phyloP scores from a whole-genome alignment of 2,888 invertebrate species.

The Idaea biselata region DNA sequence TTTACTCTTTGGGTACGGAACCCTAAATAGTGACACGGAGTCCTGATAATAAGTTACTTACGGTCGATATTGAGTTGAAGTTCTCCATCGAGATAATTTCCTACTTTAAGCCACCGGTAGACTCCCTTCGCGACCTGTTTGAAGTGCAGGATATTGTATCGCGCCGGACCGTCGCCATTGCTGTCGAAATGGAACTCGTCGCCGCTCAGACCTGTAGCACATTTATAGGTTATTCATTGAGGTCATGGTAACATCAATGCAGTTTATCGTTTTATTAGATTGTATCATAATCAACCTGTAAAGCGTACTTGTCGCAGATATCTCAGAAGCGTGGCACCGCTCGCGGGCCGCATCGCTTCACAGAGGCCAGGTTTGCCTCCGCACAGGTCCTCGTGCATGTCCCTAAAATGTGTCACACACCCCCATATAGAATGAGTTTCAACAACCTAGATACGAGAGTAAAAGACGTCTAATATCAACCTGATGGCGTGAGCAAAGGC shows the following conservation, averaged over 20 bases:
- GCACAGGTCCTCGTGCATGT: constrained; percentile 92
- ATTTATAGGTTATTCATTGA: not conserved
- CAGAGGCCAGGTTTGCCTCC: constrained; percentile 88
- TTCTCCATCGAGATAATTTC: constrained; percentile 90
- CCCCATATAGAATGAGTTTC: not conserved
- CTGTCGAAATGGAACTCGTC: constrained; percentile 93
- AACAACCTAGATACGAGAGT: no score
- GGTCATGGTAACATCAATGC: no score
- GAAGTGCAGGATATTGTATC: constrained; percentile 97
- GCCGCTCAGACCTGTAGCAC: constrained; percentile 87
- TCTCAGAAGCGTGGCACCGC: constrained; percentile 91
- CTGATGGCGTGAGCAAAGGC: constrained; percentile 94
- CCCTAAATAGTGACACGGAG: not conserved
- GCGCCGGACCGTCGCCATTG: constrained; percentile 95
- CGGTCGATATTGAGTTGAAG: constrained; percentile 89
- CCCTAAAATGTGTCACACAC: constrained; percentile 71
- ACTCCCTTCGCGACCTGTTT: constrained; percentile 87
- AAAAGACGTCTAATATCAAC: constrained; percentile 51
- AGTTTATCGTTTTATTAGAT: no score
- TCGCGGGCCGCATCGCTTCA: constrained; percentile 92
- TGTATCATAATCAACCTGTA: constrained; percentile 38
- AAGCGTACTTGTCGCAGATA: constrained; percentile 93
- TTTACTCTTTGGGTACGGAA: no score
- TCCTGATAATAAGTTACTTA: constrained; percentile 49
- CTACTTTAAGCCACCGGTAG: constrained; percentile 92